These are phyloP conservation scores for Helostoma temminkii DNA, from an alignment of 2,797 vertebrate genomes.

Conservation along the genomic window DNA sequence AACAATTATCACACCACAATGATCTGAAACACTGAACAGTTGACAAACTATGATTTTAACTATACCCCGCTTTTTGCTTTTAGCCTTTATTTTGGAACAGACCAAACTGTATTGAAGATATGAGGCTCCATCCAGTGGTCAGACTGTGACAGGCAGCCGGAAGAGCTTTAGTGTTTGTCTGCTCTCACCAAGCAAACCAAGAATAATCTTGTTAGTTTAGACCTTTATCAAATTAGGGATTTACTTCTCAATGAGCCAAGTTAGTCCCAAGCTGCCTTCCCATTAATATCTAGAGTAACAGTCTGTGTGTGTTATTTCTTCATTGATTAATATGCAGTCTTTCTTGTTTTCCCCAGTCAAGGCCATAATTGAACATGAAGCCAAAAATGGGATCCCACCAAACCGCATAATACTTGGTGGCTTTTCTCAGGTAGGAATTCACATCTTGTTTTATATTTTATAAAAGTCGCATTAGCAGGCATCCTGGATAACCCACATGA, in stretches of 20 bases:
- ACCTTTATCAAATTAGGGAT: too few relatives aligned
- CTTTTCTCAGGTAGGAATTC: slow-evolving; percentile 93
- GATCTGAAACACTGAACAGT: neutral
- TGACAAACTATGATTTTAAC: neutral
- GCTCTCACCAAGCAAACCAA: neutral
- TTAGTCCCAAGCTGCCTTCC: neutral
- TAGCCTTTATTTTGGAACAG: neutral
- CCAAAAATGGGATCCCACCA: slow-evolving; percentile 95
- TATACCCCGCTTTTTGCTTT: neutral
- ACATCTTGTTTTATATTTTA: neutral
- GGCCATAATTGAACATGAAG: slow-evolving; percentile 96
- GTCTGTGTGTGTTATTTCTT: neutral
- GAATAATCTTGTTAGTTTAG: neutral
- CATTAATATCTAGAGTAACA: neutral
- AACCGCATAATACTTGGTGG: slow-evolving; percentile 95
- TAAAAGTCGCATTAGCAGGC: neutral
- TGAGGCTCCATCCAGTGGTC: slow-evolving; percentile 26
- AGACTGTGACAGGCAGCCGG: neutral
- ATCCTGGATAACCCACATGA: neutral
- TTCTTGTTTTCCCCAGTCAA: slow-evolving; percentile 85
- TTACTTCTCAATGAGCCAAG: too few relatives aligned
- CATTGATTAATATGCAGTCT: neutral
- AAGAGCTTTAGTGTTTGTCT: neutral
- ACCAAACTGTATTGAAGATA: neutral
- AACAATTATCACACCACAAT: neutral